phyloP scores from a whole-genome alignment of 2,888 invertebrate species.

The Rhogogaster chlorosoma region DNA sequence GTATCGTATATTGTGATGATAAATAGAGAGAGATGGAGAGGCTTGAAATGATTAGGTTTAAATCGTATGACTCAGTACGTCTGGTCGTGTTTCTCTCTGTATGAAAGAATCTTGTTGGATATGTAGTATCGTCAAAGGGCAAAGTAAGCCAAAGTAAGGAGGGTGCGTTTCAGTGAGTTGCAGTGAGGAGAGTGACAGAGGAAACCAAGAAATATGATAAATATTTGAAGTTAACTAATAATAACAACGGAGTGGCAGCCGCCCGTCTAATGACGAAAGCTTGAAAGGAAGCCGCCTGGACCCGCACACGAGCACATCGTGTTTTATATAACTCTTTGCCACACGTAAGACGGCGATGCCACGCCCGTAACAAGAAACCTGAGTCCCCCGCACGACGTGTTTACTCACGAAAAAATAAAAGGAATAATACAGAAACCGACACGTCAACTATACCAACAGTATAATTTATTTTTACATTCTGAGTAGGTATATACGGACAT shows the following conservation, averaged over 20 bases:
- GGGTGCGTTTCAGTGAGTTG: not conserved
- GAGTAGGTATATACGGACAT: not conserved
- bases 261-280: conserved; percentile 62
- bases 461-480: not conserved
- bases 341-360: conserved; percentile 44
- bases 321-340: conserved; percentile 64
- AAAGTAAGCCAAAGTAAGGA: not conserved
- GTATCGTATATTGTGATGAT: not conserved
- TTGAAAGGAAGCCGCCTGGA: conserved; percentile 64
- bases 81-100: not conserved
- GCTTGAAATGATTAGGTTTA: not conserved
- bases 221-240: conserved; percentile 75
- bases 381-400: not conserved
- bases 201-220: conserved; percentile 67
- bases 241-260: conserved; percentile 64
- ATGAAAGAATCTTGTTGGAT: not conserved
- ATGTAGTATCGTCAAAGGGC: not conserved
- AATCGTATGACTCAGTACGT: not conserved
- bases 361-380: conserved; percentile 42
- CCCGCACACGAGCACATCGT: conserved; percentile 56
- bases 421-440: not conserved
- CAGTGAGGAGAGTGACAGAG: conserved; percentile 8
- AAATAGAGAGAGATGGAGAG: not conserved
- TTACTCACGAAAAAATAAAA: not conserved
- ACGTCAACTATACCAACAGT: not conserved